Conservation (phyloP, 2,888 invertebrate species). For the Flabesymbios commensalis region DNA sequence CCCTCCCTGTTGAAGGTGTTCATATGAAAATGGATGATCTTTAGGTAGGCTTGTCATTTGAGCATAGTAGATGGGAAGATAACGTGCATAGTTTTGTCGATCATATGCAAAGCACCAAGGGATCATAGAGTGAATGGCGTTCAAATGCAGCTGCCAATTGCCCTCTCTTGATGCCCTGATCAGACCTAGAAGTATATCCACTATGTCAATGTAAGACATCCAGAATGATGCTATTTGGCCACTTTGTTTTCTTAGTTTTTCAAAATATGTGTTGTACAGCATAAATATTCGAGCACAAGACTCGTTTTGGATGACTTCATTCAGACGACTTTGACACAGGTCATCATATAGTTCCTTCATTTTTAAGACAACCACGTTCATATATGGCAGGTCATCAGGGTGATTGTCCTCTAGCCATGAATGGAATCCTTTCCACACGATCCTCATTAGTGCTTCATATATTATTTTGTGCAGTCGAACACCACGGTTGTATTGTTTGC, state of each 20-base stretch:
- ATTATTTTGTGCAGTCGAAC: constrained; percentile 23
- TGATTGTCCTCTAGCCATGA: constrained; percentile 10
- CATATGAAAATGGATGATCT: no score
- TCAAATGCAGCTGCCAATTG: constrained; percentile 30
- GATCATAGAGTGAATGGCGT: constrained; percentile 25
- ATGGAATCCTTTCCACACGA: constrained; percentile 18
- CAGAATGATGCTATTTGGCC: constrained; percentile 29
- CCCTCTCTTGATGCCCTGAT: constrained; percentile 29
- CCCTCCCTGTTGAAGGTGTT: no score
- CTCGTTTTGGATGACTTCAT: not conserved
- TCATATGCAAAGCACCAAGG: constrained; percentile 39
- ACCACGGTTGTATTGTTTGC: constrained; percentile 15
- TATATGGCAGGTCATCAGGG: not conserved
- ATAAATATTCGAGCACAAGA: not conserved
- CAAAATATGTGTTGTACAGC: not conserved
- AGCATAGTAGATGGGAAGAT: no score
- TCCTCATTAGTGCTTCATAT: constrained; percentile 31
- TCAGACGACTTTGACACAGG: not conserved
- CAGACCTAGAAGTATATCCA: constrained; percentile 25
- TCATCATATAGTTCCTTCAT: not conserved
- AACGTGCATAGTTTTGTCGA: constrained; percentile 33
- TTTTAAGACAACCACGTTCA: not conserved
- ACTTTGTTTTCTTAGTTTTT: constrained; percentile 9
- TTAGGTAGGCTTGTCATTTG: no score
- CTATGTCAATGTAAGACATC: constrained; percentile 37